These are phyloP conservation scores for Lumbricus terrestris DNA, from an alignment of 2,888 invertebrate genomes.

Conservation along the genomic window DNA sequence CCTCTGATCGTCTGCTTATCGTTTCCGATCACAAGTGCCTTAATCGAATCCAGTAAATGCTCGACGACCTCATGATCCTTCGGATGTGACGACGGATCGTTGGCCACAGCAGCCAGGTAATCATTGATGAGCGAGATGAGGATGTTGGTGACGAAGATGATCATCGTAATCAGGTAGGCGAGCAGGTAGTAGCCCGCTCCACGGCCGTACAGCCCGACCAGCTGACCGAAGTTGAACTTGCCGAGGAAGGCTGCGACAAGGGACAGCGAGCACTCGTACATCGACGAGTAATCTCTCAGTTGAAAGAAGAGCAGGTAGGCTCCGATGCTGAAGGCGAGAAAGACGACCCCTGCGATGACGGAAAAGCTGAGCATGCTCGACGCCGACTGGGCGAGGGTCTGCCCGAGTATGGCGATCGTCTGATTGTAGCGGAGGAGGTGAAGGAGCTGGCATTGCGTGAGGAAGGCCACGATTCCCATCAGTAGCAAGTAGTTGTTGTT, in stretches of 20 bases:
- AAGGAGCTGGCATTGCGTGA: conserved; percentile 24
- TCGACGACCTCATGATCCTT: conserved; percentile 25
- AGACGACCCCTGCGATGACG: background rate
- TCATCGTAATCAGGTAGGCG: conserved; percentile 24
- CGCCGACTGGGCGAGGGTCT: conserved; percentile 13
- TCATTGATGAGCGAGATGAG: conserved; percentile 29
- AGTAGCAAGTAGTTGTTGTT: conserved; percentile 19
- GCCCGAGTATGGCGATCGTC: conserved; percentile 17
- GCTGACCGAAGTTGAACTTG: conserved; percentile 25
- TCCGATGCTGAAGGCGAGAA: conserved; percentile 19
- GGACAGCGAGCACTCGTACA: background rate
- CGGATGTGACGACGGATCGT: background rate
- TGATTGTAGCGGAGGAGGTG: conserved; percentile 30
- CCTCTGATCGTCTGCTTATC: background rate
- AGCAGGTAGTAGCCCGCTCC: conserved; percentile 19
- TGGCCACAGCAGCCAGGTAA: conserved; percentile 18
- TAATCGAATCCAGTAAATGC: conserved; percentile 6
- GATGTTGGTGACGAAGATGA: conserved; percentile 27
- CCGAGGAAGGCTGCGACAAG: conserved; percentile 21
- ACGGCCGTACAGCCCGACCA: background rate
- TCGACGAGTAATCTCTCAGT: background rate
- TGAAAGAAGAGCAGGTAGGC: background rate
- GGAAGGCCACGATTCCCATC: conserved; percentile 23
- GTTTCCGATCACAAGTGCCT: background rate
- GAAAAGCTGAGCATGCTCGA: background rate